Percentiles rank a stretch among this genome's conserved stretches.
These are phyloP conservation scores for Stegodyphus dumicola DNA, from an alignment of 1,140 invertebrate species.

Conservation along the genomic window DNA sequence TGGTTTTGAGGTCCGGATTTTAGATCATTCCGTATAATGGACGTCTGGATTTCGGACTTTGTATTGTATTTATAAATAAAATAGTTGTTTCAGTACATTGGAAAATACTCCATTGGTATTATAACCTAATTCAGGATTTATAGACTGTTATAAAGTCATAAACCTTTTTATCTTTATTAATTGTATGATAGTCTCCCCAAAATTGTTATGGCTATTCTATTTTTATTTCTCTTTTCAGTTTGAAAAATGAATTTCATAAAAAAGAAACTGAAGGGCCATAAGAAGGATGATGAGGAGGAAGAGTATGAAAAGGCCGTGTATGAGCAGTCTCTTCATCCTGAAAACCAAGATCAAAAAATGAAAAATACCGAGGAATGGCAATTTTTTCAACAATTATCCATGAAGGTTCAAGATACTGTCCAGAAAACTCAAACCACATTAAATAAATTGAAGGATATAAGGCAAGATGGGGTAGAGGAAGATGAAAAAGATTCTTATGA, in stretches of 20 bases:
- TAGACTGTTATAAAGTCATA: too few species aligned
- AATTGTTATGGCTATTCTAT: not conserved
- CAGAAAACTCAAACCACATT: constrained; percentile 67
- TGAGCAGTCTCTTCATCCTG: constrained; percentile 49
- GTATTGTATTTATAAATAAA: too few species aligned
- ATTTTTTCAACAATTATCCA: constrained; percentile 69
- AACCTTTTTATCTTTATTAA: too few species aligned
- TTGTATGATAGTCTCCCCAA: too few species aligned
- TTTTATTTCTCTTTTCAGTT: not conserved
- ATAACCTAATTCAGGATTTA: too few species aligned
- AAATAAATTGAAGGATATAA: constrained; percentile 65
- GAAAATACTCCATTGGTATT: too few species aligned
- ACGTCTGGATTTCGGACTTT: too few species aligned
- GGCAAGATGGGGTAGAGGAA: constrained; percentile 57
- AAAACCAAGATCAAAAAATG: constrained; percentile 54
- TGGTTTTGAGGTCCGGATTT: too few species aligned
- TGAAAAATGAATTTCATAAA: constrained; percentile 61
- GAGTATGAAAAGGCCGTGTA: constrained; percentile 55
- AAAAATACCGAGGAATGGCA: constrained; percentile 70
- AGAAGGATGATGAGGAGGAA: constrained; percentile 59
- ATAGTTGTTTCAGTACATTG: too few species aligned
- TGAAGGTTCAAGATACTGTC: constrained; percentile 68
- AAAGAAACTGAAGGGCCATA: constrained; percentile 62
- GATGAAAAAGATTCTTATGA: constrained; percentile 60
- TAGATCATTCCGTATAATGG: too few species aligned